Base-by-base conservation (phyloP, 1,140 invertebrate species). In the Cardiocondyla obscurior region DNA sequence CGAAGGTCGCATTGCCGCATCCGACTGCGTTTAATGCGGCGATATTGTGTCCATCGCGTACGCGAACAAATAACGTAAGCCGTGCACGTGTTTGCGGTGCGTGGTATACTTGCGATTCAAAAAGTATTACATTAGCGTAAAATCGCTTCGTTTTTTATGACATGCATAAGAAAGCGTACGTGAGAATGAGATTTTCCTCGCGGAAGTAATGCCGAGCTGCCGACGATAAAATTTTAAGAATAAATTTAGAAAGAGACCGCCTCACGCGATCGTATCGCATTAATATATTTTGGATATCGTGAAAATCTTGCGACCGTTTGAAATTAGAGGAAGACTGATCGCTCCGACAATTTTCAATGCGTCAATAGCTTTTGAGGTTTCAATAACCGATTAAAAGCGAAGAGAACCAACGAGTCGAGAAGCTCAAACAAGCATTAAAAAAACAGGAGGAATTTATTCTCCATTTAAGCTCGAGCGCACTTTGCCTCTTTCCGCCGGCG, bases 1-100 rank as follows among this genome's bases (percentile, higher is more conserved):
- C 81, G 81, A 74, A 82, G 73, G 73, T 79, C 67, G 58, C 67
- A 79, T 65, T 70, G 67, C 44, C 51, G 36, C 36, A 83, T 51
- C 53, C n/a, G 65, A 58, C 73, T 28, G 44, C 51, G 53, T 81
- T 73, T 81, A 70, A 73, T 73, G 70, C 36, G 58, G 73, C 42
- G 39, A 39, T 58, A 49, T 81, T 77, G 81, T 12, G 12, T 73
- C 42, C 7, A 53, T 46, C 30, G n/a, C 19, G 16, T 22, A 39
- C 39, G n/a, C 53, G 36, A 82, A 49, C 60, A 53, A 77, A 62
- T 25, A n/a, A 28, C 22, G 22, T 39, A 28, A 16, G n/a, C 5
- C 12, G 36, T 58, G 49, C 77, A 81, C 77, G 70, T 73, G 74
- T 69, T 57, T 46, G 67, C 8, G 39, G 36, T 2, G 36, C 5